Conservation (phyloP, 2,113 vertebrate species). For the Dissostichus mawsoni region DNA sequence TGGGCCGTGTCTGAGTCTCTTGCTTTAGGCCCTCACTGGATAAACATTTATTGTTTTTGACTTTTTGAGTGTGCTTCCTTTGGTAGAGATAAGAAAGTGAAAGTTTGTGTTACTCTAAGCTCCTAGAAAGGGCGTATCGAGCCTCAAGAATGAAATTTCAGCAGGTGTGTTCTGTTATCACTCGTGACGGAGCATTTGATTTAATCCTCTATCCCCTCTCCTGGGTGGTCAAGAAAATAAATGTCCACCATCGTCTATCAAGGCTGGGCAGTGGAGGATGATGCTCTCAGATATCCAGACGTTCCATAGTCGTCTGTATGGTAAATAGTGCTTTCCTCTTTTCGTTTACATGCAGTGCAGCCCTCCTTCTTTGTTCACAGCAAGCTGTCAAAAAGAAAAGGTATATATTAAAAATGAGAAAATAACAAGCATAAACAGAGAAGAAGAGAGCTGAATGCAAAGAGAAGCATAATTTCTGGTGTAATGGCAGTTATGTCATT, state of each 20-base stretch:
- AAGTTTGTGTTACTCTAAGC: neutral
- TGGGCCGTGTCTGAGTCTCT: slow-evolving; percentile 12
- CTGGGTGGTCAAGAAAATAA: slow-evolving; percentile 47
- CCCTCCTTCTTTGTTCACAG: neutral
- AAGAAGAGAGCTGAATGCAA: slow-evolving; percentile 18
- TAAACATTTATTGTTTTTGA: slow-evolving; percentile 1
- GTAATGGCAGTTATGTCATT: slow-evolving; percentile 33
- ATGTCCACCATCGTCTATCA: slow-evolving; percentile 26
- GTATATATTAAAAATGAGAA: slow-evolving; percentile 13
- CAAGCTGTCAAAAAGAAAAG: slow-evolving; percentile 47
- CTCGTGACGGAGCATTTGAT: slow-evolving; percentile 55
- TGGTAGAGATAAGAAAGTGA: slow-evolving; percentile 10
- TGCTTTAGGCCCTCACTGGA: slow-evolving; percentile 20
- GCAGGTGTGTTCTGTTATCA: slow-evolving; percentile 34
- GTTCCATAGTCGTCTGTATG: neutral
- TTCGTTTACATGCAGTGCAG: neutral
- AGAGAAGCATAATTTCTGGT: slow-evolving; percentile 11
- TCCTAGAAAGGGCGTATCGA: neutral
- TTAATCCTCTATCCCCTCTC: slow-evolving; percentile 56
- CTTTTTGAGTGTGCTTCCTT: slow-evolving; percentile 21
- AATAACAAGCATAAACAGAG: neutral
- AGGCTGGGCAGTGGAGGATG: neutral
- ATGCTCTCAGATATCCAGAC: neutral
- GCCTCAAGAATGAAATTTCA: neutral
- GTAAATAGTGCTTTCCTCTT: slow-evolving; percentile 13